phyloP scores from a whole-genome alignment of 2,113 vertebrate genomes.

The Ceratotherium simum region DNA sequence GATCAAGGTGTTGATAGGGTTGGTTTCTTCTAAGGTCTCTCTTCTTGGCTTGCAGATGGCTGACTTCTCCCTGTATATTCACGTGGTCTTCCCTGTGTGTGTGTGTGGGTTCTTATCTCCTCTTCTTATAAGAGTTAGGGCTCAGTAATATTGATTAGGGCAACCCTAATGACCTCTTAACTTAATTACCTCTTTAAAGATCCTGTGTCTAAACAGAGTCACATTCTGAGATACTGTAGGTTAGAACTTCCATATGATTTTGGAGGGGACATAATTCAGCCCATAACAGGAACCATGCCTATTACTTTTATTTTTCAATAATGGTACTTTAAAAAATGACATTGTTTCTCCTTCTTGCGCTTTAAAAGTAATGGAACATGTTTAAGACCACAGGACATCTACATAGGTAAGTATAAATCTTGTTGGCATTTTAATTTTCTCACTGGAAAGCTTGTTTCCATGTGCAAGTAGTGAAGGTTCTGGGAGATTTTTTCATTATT shows the following conservation, averaged over 20 bases:
- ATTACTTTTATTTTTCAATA: slow-evolving; percentile 63
- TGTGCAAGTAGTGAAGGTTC: slow-evolving; percentile 62
- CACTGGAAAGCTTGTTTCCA: slow-evolving; percentile 80
- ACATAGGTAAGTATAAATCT: slow-evolving; percentile 83
- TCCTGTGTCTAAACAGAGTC: background rate
- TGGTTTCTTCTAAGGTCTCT: background rate
- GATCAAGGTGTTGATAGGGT: background rate
- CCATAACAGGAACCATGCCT: background rate
- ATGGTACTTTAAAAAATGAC: slow-evolving; percentile 60
- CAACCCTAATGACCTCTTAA: background rate
- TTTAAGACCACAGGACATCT: slow-evolving; percentile 77
- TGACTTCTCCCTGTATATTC: background rate
- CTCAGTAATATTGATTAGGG: background rate
- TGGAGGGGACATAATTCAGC: background rate
- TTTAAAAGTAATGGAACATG: slow-evolving; percentile 46
- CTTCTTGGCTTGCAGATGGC: background rate
- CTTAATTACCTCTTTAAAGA: background rate
- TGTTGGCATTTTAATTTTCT: slow-evolving; percentile 87
- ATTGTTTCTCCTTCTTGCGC: slow-evolving; percentile 41
- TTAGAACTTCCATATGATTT: background rate
- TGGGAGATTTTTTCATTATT: slow-evolving; percentile 75
- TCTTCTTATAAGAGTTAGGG: background rate
- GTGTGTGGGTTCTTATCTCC: background rate
- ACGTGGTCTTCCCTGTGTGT: background rate
- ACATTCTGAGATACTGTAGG: background rate